A percentile compares a stretch with the other conserved stretches of the same genome.
These are phyloP conservation scores for Mionectes macconnelli DNA, from an alignment of 2,113 vertebrate genomes.

Conservation along the genomic window DNA sequence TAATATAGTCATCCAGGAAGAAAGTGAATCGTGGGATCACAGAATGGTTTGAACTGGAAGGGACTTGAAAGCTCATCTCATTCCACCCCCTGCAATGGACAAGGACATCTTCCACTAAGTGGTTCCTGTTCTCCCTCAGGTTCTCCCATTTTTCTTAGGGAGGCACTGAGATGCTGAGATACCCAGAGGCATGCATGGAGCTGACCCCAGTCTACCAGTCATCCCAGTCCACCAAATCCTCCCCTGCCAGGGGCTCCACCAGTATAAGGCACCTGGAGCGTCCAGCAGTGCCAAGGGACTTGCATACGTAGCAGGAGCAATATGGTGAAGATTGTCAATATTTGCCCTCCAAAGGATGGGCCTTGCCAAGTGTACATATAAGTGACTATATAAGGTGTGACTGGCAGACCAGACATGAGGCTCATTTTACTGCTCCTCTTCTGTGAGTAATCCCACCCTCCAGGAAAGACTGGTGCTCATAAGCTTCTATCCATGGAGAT, in stretches of 20 bases:
- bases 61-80: background rate
- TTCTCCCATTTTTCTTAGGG: background rate
- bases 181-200: background rate
- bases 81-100: background rate
- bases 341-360: background rate
- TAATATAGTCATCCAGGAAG: background rate
- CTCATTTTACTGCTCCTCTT: background rate
- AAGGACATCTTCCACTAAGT: background rate
- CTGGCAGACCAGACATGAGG: fast-evolving
- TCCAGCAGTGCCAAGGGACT: background rate
- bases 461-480: fast-evolving
- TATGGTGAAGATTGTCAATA: background rate
- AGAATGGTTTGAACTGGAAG: background rate
- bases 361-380: fast-evolving
- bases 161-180: background rate
- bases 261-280: fast-evolving
- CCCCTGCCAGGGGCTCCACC: background rate
- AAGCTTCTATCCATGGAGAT: fast-evolving
- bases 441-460: background rate
- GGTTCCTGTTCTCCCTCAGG: background rate
- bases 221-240: background rate
- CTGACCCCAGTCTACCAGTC: background rate
- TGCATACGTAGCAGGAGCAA: fast-evolving
- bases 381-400: background rate
- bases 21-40: background rate